Evolutionary conservation across 2,113 vertebrate genomes (phyloP).

Genomic region (Leuciscus idus): DNA sequence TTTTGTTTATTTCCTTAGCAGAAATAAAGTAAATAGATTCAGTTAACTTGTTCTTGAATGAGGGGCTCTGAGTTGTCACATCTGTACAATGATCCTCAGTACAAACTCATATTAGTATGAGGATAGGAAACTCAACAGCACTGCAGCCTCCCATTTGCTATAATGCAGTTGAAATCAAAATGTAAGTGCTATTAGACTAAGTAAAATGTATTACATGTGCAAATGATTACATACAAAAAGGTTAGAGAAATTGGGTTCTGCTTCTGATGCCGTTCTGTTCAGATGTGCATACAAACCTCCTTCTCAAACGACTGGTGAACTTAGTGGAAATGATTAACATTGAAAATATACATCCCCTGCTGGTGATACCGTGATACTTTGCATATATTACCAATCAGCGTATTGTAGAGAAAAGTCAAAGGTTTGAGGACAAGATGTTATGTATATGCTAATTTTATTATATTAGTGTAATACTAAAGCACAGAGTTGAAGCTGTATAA

Average conservation of each 20-base stretch:
- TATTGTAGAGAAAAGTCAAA: no score
- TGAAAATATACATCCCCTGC: neutral
- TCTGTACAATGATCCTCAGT: neutral
- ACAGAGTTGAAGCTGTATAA: neutral
- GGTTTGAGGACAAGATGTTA: no score
- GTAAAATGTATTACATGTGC: no score
- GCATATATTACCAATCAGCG: no score
- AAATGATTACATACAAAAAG: no score
- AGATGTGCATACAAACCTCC: neutral
- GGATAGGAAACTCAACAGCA: neutral
- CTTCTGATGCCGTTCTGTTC: neutral
- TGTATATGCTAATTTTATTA: neutral
- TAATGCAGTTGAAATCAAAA: neutral
- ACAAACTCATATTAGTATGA: neutral
- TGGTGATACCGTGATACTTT: neutral
- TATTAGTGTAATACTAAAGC: neutral
- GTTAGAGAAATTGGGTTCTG: neutral
- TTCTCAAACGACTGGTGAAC: neutral
- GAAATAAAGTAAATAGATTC: neutral
- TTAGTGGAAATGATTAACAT: neutral
- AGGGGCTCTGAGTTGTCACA: neutral
- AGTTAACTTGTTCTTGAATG: neutral
- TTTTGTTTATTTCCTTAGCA: no score
- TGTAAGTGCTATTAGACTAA: neutral
- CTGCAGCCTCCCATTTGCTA: neutral